phyloP scores from a whole-genome alignment of 1,140 invertebrate species.

The Lethrus apterus region DNA sequence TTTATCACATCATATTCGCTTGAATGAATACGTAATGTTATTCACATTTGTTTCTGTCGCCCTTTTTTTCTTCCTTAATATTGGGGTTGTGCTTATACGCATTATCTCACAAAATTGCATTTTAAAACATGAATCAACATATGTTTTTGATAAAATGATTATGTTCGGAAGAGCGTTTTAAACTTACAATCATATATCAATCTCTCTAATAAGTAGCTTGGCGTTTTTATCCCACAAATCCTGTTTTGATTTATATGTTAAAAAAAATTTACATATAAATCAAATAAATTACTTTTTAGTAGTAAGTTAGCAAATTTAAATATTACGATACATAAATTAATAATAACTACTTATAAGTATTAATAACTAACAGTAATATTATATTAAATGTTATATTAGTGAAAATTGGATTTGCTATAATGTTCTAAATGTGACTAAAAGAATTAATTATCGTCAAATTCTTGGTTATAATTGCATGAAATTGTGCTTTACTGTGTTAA shows the following conservation, averaged over 20 bases:
- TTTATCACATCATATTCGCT: constrained; percentile 19
- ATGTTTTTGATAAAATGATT: constrained; percentile 38
- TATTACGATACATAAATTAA: too few species aligned
- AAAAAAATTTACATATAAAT: too few species aligned
- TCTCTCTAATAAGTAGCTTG: constrained; percentile 9
- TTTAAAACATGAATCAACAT: constrained; percentile 36
- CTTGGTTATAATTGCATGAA: too few species aligned
- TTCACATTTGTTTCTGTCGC: constrained; percentile 41
- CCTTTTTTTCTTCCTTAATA: constrained; percentile 20
- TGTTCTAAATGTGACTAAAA: too few species aligned
- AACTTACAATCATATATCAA: background rate
- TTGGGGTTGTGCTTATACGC: constrained; percentile 27
- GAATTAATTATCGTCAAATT: too few species aligned
- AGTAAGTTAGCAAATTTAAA: too few species aligned
- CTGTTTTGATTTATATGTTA: constrained; percentile 7
- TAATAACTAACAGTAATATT: too few species aligned
- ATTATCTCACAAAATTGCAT: constrained; percentile 39
- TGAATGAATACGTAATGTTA: constrained; percentile 38
- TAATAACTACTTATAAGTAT: too few species aligned
- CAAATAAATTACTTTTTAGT: too few species aligned
- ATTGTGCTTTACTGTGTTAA: too few species aligned
- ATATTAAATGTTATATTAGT: too few species aligned
- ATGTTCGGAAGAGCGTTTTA: background rate
- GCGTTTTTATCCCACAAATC: constrained; percentile 4
- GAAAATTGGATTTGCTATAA: too few species aligned